Evolutionary conservation across 2,113 vertebrate genomes (phyloP).

Genomic region (Alouatta palliata): DNA sequence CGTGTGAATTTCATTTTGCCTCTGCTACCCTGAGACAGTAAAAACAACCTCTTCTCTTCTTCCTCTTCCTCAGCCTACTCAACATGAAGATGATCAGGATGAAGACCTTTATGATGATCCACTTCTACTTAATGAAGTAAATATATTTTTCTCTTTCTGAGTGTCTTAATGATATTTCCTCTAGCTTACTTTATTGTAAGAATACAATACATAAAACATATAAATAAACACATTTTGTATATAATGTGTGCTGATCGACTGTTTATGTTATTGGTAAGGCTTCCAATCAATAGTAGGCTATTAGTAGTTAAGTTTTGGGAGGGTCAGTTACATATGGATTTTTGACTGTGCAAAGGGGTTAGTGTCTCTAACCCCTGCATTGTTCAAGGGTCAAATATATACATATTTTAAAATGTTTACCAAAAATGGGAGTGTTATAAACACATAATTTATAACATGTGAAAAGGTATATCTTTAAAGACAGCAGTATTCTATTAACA

Average conservation of each 20-base stretch:
- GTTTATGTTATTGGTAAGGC: background rate
- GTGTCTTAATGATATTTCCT: background rate
- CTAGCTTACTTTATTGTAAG: background rate
- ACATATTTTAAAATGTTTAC: background rate
- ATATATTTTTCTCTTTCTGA: background rate
- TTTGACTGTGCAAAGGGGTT: background rate
- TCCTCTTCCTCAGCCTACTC: background rate
- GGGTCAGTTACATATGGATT: background rate
- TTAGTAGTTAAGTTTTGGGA: background rate
- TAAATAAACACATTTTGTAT: background rate
- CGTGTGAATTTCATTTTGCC: background rate
- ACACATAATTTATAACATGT: background rate
- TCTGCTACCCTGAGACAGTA: background rate
- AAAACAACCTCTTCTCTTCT: background rate
- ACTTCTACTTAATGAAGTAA: background rate
- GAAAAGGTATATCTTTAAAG: background rate
- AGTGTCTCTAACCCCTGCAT: background rate
- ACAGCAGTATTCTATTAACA: background rate
- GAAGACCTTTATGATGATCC: background rate
- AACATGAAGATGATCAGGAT: background rate
- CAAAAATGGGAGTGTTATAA: background rate
- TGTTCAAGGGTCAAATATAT: background rate
- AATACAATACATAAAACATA: background rate
- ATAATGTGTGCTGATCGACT: background rate
- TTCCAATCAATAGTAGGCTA: background rate